Percentiles rank a stretch among this genome's conserved stretches.
phyloP scores from a whole-genome alignment of 2,797 vertebrate genomes.

The Lindbergichthys nudifrons region DNA sequence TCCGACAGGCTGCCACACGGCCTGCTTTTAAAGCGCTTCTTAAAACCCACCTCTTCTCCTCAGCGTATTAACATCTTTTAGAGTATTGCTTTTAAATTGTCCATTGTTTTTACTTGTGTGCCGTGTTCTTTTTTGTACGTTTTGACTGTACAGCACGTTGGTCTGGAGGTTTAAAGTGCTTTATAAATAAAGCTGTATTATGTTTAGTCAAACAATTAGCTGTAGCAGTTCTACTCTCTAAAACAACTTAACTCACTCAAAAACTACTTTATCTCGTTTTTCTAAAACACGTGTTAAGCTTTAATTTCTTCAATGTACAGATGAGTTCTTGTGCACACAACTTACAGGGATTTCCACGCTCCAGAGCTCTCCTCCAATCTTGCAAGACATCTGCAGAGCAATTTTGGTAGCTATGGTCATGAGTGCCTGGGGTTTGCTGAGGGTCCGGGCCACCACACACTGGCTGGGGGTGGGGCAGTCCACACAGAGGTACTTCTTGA shows the following conservation, averaged over 20 bases:
- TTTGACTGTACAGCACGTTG: no score
- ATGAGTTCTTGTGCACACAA: background rate
- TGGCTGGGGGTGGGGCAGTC: conserved; percentile 95
- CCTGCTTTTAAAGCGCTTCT: no score
- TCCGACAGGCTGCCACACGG: no score
- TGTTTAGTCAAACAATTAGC: background rate
- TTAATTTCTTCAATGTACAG: background rate
- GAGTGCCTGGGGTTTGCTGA: conserved; percentile 87
- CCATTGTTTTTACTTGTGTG: no score
- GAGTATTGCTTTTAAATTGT: no score
- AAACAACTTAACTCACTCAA: no score
- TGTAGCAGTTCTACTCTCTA: background rate
- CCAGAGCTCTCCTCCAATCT: conserved; percentile 98
- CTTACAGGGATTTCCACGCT: conserved; percentile 94
- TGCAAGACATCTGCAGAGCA: conserved; percentile 94
- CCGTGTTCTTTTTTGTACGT: no score
- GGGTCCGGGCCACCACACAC: conserved; percentile 91
- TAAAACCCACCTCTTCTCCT: no score
- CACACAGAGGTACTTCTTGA: conserved; percentile 95
- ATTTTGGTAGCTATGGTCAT: conserved; percentile 96
- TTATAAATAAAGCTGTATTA: no score
- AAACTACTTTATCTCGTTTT: background rate
- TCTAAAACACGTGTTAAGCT: background rate
- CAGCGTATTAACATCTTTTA: no score
- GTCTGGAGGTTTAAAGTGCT: no score